A percentile compares a stretch with the other conserved stretches of the same genome.
Evolutionary conservation across 2,797 vertebrate genomes (phyloP).

Genomic region (Hirundo rustica): DNA sequence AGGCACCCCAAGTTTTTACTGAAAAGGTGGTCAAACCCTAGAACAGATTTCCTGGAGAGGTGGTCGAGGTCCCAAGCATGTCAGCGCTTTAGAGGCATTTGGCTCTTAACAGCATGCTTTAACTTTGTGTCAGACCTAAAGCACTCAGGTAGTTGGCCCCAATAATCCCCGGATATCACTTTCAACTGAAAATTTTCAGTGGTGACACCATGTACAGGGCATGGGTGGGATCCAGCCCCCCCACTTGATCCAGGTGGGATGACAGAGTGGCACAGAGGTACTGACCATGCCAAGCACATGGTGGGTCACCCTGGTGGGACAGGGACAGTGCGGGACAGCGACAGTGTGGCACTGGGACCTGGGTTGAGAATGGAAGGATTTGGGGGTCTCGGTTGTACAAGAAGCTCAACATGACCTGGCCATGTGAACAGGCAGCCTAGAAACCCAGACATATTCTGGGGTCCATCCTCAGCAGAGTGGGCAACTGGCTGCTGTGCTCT

Average conservation of each 20-base stretch:
- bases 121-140: not conserved
- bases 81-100: not conserved
- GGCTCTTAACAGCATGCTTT: not conserved
- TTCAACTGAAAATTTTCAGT: not conserved
- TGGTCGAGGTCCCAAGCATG: not conserved
- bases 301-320: not conserved
- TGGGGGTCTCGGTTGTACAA: not conserved
- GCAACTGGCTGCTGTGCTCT: not conserved
- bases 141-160: not conserved
- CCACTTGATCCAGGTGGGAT: fast-evolving
- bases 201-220: not conserved
- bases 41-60: not conserved
- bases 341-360: not conserved
- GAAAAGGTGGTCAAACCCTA: not conserved
- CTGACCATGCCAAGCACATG: fast-evolving
- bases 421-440: not conserved
- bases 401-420: not conserved
- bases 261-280: not conserved
- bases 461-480: not conserved
- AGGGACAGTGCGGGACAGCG: not conserved
- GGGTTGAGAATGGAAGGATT: not conserved
- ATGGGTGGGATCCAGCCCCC: not conserved
- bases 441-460: not conserved
- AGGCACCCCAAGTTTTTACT: not conserved
- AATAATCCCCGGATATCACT: not conserved